Evolutionary conservation across 2,797 vertebrate genomes (phyloP).

Genomic region (Enteromius argenteus): DNA sequence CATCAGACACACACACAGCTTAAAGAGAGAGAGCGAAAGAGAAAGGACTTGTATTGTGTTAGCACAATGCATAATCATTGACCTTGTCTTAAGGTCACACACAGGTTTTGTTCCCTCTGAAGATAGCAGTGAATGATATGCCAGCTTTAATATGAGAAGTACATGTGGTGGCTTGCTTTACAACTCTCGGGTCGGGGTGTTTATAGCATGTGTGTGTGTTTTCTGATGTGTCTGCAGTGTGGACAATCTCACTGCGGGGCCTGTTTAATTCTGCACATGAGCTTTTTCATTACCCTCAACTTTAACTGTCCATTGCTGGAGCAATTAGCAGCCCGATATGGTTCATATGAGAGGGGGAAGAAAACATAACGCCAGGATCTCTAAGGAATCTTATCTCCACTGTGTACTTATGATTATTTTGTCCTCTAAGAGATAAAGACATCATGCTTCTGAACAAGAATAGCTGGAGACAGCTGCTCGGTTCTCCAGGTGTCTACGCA

Average conservation of each 20-base stretch:
- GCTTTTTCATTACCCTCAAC: slow-evolving; percentile 49
- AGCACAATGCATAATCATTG: slow-evolving; percentile 18
- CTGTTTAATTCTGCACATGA: slow-evolving; percentile 43
- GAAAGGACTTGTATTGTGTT: not conserved
- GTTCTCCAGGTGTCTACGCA: slow-evolving; percentile 2
- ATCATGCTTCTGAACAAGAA: slow-evolving; percentile 19
- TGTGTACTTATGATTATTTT: slow-evolving; percentile 36
- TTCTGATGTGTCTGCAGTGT: slow-evolving; percentile 54
- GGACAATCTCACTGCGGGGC: slow-evolving; percentile 32
- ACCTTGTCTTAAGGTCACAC: slow-evolving; percentile 31
- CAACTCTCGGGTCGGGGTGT: slow-evolving; percentile 14
- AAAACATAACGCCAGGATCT: slow-evolving; percentile 44
- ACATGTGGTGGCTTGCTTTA: slow-evolving; percentile 23
- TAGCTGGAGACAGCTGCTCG: slow-evolving; percentile 16
- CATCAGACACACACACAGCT: slow-evolving; percentile 4
- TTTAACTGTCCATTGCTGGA: slow-evolving; percentile 50
- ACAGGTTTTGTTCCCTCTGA: not conserved
- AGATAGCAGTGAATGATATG: slow-evolving; percentile 6
- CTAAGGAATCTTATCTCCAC: slow-evolving; percentile 28
- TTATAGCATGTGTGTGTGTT: slow-evolving; percentile 34
- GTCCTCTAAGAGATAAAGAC: slow-evolving; percentile 43
- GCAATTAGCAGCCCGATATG: slow-evolving; percentile 53
- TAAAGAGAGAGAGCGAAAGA: not conserved
- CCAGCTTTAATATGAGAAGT: not conserved
- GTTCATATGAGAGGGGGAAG: slow-evolving; percentile 29